Conservation (phyloP, 2,113 vertebrate genomes). For the Sebastes fasciatus region DNA sequence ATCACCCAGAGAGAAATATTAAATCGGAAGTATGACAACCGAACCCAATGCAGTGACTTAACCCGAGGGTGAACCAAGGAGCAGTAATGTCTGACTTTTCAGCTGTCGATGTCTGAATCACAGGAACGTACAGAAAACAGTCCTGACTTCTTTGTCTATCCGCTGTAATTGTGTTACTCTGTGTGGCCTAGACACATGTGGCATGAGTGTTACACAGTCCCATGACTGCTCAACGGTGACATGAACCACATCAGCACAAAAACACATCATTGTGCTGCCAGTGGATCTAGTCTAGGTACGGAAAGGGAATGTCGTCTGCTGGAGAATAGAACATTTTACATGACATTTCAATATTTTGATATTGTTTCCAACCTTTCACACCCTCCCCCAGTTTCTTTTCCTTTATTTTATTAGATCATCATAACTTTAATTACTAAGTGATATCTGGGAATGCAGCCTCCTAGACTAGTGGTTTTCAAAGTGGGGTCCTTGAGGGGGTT, state of each 20-base stretch:
- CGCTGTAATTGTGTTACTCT: slow-evolving; percentile 71
- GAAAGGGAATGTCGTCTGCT: not conserved
- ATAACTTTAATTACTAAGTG: fast-evolving
- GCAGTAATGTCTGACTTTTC: slow-evolving; percentile 2
- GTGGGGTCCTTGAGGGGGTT: no score
- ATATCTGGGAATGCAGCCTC: not conserved
- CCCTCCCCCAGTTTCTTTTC: not conserved
- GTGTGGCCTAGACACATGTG: slow-evolving; percentile 23
- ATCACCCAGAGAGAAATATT: not conserved
- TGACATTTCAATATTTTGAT: not conserved
- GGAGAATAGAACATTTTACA: not conserved
- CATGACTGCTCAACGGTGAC: slow-evolving; percentile 64
- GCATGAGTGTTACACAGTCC: slow-evolving; percentile 48
- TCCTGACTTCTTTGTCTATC: slow-evolving; percentile 39
- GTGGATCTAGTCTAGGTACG: not conserved
- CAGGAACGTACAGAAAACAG: slow-evolving; percentile 20
- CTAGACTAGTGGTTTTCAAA: no score
- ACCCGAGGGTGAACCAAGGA: not conserved
- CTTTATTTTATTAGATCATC: not conserved
- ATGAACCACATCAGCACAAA: slow-evolving; percentile 29
- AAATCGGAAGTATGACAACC: not conserved
- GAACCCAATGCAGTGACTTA: not conserved
- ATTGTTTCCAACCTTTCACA: not conserved
- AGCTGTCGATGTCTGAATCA: slow-evolving; percentile 26
- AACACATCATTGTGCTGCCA: slow-evolving; percentile 37